Evolutionary conservation across 1,140 invertebrate species (phyloP).

Genomic region (Cardiocondyla obscurior): DNA sequence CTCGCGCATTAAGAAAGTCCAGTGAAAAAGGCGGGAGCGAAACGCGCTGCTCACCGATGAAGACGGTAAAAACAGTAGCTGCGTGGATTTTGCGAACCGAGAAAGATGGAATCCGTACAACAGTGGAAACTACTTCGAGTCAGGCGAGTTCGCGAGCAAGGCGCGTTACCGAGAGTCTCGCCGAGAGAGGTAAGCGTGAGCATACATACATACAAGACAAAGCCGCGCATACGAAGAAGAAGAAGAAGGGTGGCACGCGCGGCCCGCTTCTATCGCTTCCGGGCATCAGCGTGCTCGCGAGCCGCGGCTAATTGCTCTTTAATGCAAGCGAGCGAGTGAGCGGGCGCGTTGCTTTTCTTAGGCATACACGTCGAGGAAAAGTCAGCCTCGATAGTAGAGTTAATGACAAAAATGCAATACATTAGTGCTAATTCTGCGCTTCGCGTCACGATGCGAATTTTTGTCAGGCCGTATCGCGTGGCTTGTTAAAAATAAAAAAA

Average conservation of each 20-base stretch:
- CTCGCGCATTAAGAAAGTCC: background rate
- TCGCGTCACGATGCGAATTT: background rate
- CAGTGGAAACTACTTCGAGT: conserved; percentile 36
- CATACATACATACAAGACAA: conserved; percentile 35
- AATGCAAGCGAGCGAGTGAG: conserved; percentile 73
- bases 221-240: conserved; percentile 51
- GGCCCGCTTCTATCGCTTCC: conserved; percentile 81
- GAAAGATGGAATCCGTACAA: conserved; percentile 45
- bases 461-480: background rate
- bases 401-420: background rate
- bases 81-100: conserved; percentile 18
- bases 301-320: conserved; percentile 83
- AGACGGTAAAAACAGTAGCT: conserved; percentile 3
- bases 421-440: background rate
- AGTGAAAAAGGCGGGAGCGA: background rate
- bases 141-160: conserved; percentile 44
- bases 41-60: background rate
- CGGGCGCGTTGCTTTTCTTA: conserved; percentile 79
- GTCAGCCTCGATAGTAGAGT: conserved; percentile 15
- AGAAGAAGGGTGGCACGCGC: conserved; percentile 81
- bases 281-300: conserved; percentile 82
- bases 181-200: conserved; percentile 38
- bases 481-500: background rate
- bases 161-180: conserved; percentile 35
- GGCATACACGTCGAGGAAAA: conserved; percentile 49